Evolutionary conservation across 2,888 invertebrate species (phyloP).

Genomic region (Phragmatobia fuliginosa): DNA sequence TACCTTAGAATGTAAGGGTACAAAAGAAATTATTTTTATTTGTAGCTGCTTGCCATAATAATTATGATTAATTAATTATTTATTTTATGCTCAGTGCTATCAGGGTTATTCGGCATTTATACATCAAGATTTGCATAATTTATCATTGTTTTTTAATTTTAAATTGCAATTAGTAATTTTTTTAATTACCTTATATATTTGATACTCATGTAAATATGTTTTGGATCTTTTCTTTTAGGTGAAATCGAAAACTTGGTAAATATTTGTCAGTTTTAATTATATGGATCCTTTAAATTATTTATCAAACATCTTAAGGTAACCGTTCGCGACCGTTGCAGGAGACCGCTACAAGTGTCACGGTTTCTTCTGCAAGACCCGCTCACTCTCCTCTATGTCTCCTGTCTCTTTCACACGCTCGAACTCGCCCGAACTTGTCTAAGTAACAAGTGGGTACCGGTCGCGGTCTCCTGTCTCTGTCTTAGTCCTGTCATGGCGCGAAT

Average conservation of each 20-base stretch:
- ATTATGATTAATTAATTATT: slow-evolving; percentile 4
- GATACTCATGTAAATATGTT: background rate
- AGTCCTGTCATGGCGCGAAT: too few relatives aligned
- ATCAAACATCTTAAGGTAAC: background rate
- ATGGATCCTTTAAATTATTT: background rate
- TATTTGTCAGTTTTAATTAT: slow-evolving; percentile 2
- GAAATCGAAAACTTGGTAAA: background rate
- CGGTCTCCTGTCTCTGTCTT: too few relatives aligned
- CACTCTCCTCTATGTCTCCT: too few relatives aligned
- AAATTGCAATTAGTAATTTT: background rate
- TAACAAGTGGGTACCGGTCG: too few relatives aligned
- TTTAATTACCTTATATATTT: background rate
- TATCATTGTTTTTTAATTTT: slow-evolving; percentile 4
- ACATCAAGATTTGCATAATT: slow-evolving; percentile 12
- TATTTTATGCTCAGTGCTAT: slow-evolving; percentile 16
- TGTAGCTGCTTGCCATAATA: slow-evolving; percentile 43
- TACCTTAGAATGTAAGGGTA: background rate
- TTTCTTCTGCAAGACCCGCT: too few relatives aligned
- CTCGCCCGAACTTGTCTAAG: too few relatives aligned
- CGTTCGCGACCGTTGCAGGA: too few relatives aligned
- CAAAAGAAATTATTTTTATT: background rate
- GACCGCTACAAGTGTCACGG: too few relatives aligned
- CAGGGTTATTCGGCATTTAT: slow-evolving; percentile 48
- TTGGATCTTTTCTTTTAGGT: background rate
- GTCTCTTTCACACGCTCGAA: too few relatives aligned